Conservation (phyloP, 2,113 vertebrate genomes). For the Recurvirostra avosetta region DNA sequence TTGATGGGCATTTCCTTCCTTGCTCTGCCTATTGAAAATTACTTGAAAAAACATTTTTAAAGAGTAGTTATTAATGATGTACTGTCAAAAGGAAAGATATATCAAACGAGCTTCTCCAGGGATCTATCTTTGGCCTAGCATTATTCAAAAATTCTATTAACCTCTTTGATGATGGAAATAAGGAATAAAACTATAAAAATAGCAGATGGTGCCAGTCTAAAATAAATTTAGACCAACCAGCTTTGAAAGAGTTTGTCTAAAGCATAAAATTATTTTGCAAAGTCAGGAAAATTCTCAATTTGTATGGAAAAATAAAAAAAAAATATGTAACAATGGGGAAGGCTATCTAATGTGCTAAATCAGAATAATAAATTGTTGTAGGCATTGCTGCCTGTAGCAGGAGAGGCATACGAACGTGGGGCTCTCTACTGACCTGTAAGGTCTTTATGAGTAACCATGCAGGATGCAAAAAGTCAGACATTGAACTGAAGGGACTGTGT, state of each 20-base stretch:
- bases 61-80: background rate
- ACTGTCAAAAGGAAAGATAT: background rate
- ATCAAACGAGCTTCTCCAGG: background rate
- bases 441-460: background rate
- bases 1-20: background rate
- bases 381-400: background rate
- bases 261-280: background rate
- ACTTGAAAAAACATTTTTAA: slow-evolving; percentile 31
- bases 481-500: background rate
- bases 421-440: background rate
- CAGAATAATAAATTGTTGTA: background rate
- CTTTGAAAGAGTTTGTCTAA: background rate
- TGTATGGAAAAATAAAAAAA: background rate
- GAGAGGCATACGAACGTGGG: accelerated
- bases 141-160: slow-evolving; percentile 49
- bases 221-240: background rate
- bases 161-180: slow-evolving; percentile 4
- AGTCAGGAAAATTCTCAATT: background rate
- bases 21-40: background rate
- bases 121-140: background rate
- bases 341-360: background rate
- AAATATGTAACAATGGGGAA: background rate
- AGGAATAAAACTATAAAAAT: background rate
- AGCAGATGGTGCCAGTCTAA: background rate
- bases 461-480: background rate